Evolutionary conservation across 2,113 vertebrate genomes (phyloP), one percentile per base, ranked within the genome.

Genomic region (Syngnathoides biaculeatus): DNA sequence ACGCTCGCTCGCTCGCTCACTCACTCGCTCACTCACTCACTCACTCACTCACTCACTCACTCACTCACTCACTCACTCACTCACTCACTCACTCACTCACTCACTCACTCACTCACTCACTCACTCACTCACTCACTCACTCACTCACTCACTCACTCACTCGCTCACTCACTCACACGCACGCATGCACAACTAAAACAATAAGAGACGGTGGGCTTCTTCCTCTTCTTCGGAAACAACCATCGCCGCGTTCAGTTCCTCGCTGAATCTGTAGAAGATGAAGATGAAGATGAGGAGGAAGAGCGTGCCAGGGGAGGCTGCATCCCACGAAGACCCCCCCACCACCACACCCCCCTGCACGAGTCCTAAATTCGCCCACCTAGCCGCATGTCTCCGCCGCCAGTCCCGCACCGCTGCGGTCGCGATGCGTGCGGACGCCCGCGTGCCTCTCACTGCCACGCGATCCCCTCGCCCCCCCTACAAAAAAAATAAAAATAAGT

Each of bases 251-350:
- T 53, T 92, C 81, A 94, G 93, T 96, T 93, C 92, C 88, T 94
- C 90, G 93, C 92, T 94, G 27, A 30, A 30, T 15, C 26, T 88
- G 89, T 17, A 17, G 57, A 38, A 12, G 22, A 61, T 13, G 60
- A 43, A 8, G 59, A 42, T 20, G 35, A 60, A 35, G 27, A 30
- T 13, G 27, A 15, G 55, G 27, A 38, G 38, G 90, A 93, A 88
- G 93, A 93, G 86, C 93, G 93, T 93, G 93, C 93, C 95, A 91
- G 86, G 91, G 92, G 92, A 92, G 93, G 94, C 94, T 93, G 92
- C 94, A 95, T 96, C 93, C 94, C 94, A 95, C 89, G 93, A 87
- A 91, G 89, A 92, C 89, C 92, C n/a, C n/a, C n/a, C n/a, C n/a
- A n/a, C n/a, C n/a, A n/a, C n/a, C n/a, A n/a, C n/a, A n/a, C n/a